Conservation (phyloP, 2,113 vertebrate genomes). For the Mirza zaza region DNA sequence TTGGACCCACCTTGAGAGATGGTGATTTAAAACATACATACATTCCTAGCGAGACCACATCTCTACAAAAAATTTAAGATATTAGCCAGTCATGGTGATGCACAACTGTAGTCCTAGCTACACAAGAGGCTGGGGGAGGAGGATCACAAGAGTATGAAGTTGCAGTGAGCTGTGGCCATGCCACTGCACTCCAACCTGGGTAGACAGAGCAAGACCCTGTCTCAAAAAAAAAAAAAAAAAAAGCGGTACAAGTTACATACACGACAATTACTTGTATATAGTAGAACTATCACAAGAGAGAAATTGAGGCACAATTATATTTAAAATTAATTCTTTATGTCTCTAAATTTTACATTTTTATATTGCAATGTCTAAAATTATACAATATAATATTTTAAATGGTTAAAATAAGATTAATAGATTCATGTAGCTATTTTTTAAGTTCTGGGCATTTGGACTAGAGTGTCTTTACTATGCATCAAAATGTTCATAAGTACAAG, state of each 20-base stretch:
- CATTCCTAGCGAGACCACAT: not conserved
- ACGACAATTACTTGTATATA: not conserved
- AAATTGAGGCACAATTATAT: not conserved
- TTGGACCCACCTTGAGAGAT: conserved; percentile 8
- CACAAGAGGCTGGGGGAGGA: no score
- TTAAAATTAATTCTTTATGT: not conserved
- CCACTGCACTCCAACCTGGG: no score
- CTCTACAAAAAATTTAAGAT: no score
- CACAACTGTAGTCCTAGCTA: no score
- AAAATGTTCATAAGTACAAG: not conserved
- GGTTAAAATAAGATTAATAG: not conserved
- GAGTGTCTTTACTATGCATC: not conserved
- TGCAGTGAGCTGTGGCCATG: no score
- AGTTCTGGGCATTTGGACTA: not conserved
- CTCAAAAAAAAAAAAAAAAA: no score
- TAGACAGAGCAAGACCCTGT: no score
- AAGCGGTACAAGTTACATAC: not conserved
- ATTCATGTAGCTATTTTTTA: not conserved
- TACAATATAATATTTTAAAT: not conserved
- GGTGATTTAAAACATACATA: not conserved
- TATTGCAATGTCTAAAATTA: not conserved
- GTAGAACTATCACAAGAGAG: not conserved
- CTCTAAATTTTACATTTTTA: not conserved
- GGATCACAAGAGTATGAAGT: no score
- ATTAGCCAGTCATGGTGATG: no score